These are phyloP conservation scores for Caenorhabditis latens DNA, from an alignment of 1,140 invertebrate genomes.

Conservation along the genomic window DNA sequence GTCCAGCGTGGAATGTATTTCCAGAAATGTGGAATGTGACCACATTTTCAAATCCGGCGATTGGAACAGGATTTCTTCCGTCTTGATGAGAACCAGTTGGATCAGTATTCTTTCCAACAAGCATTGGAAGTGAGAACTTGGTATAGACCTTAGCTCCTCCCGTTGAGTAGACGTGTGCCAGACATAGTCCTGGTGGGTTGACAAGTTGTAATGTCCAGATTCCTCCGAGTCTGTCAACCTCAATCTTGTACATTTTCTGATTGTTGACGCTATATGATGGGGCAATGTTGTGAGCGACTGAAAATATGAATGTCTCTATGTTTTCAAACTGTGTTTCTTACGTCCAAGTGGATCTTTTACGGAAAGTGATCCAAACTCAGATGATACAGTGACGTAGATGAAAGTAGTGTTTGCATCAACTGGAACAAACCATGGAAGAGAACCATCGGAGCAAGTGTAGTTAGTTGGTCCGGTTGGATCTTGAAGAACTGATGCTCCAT, in stretches of 20 bases:
- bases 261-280: neutral
- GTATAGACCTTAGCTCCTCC: conserved; percentile 60
- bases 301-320: neutral
- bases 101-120: conserved; percentile 40
- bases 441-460: conserved; percentile 10
- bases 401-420: conserved; percentile 58
- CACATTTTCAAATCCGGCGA: conserved; percentile 31
- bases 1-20: conserved; percentile 4
- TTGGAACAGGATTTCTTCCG: conserved; percentile 19
- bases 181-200: conserved; percentile 58
- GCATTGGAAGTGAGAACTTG: conserved; percentile 52
- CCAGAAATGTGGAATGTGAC: conserved; percentile 51
- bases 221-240: conserved; percentile 9
- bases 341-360: conserved; percentile 46
- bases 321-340: conserved; percentile 22
- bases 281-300: conserved; percentile 9
- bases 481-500: conserved; percentile 53
- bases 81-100: conserved; percentile 56
- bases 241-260: conserved; percentile 56
- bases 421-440: conserved; percentile 24
- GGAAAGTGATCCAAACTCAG: conserved; percentile 40
- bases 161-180: conserved; percentile 50
- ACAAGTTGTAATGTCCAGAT: conserved; percentile 58
- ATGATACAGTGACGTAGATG: conserved; percentile 46
- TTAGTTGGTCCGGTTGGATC: conserved; percentile 47